A percentile compares a stretch with the other conserved stretches of the same genome.
Conservation (phyloP, 2,797 vertebrate species). For the Poliocrania exsul region DNA sequence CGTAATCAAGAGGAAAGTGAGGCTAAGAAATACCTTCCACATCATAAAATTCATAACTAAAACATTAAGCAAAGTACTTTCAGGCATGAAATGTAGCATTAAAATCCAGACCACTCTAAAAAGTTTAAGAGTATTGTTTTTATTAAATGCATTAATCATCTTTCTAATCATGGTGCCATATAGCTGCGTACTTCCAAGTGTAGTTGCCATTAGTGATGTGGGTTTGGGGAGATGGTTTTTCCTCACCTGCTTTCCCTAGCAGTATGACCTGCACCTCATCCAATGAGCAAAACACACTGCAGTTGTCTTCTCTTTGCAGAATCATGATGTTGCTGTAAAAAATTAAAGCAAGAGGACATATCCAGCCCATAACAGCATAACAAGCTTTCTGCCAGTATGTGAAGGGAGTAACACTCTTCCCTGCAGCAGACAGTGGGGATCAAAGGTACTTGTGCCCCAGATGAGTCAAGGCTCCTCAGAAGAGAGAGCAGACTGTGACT, state of each 20-base stretch:
- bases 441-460: background rate
- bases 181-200: background rate
- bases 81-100: background rate
- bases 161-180: background rate
- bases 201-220: background rate
- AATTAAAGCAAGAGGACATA: background rate
- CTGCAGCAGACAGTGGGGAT: background rate
- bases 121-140: background rate
- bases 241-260: background rate
- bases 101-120: background rate
- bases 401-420: background rate
- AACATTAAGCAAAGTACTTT: background rate
- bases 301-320: background rate
- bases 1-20: background rate
- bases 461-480: background rate
- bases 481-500: background rate
- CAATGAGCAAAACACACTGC: background rate
- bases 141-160: background rate
- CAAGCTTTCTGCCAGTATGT: background rate
- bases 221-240: background rate
- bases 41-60: background rate
- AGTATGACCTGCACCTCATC: background rate
- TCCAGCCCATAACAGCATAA: background rate
- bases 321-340: background rate
- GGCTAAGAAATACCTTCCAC: background rate